Base-by-base conservation (phyloP, 2,888 invertebrate genomes). In the Epinotia bilunana region DNA sequence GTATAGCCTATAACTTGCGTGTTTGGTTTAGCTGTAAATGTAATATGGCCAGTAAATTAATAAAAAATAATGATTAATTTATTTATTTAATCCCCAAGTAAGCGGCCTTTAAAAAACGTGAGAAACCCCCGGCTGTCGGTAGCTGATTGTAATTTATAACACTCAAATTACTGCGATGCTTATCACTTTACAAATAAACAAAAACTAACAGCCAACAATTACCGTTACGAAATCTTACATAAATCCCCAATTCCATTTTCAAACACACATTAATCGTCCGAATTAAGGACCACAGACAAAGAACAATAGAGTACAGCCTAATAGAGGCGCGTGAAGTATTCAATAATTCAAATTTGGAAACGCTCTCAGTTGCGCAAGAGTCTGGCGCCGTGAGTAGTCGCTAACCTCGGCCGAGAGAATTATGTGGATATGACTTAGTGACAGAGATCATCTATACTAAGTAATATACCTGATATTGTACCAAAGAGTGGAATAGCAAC, bases 311-410 rank as follows among this genome's bases (percentile, higher is more conserved):
- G 55, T 64, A 77, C 70, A 72, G 68, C 87, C 88, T 77, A 86
- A 88, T 86, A 83, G 84, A 86, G 88, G 86, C 86, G 83, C 84
- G 83, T 83, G 86, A 86, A 85, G 84, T 83, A 88, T 89, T 87
- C 85, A 87, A 90, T 91, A 87, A 85, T 87, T 90, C 90, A 88
- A 88, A 91, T 91, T 90, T 90, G 90, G 91, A 86, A 91, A 89
- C 84, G 80, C 70, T 68, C 70, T 72, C 65, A 62, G 79, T 90
- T 91, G 90, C 90, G 91, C 87, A 91, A 91, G 86, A 79, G 85
- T 76, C 80, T 87, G 91, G 91, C 92, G 90, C 90, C 89, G 81
- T 78, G 82, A 83, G 83, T 81, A 84, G 81, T 82, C 81, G 82
- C 79, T 81, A 81, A 84, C 81, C 81, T 77, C 74, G 61, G 18